A percentile compares a stretch with the other conserved stretches of the same genome.
These are phyloP conservation scores for Stichodactyla mertensii DNA, from an alignment of 64 coral and sea anemone genomes.

Conservation along the genomic window DNA sequence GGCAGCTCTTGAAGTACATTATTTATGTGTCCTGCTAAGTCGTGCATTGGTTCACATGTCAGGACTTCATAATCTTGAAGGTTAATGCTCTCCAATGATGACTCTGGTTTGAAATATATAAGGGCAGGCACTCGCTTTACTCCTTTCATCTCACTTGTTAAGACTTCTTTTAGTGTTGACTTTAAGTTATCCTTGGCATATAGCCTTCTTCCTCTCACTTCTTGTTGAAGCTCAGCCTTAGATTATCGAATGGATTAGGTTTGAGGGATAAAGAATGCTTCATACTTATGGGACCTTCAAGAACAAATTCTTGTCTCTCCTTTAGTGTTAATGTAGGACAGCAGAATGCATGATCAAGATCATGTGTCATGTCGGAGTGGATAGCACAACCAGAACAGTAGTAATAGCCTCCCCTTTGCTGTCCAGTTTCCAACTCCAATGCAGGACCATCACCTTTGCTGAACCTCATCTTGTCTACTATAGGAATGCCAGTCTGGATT, in stretches of 20 bases:
- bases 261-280: neutral
- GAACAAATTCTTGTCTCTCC: neutral
- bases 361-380: constrained; percentile 2
- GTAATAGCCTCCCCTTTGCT: constrained; percentile 27
- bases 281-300: neutral
- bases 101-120: neutral
- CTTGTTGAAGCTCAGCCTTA: neutral
- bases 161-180: neutral
- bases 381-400: constrained; percentile 35
- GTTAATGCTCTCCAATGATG: neutral
- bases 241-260: neutral
- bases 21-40: constrained; percentile 38
- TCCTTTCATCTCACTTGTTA: neutral
- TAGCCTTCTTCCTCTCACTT: neutral
- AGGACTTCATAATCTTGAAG: neutral
- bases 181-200: neutral
- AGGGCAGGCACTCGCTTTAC: neutral
- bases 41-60: constrained; percentile 48
- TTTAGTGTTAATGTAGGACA: neutral
- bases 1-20: constrained; percentile 29
- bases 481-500: too few species aligned
- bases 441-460: constrained; percentile 8
- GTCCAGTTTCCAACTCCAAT: constrained; percentile 25
- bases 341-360: constrained; percentile 13
- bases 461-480: constrained; percentile 1